Conservation (phyloP, 2,888 invertebrate genomes). For the Protonemura montana region DNA sequence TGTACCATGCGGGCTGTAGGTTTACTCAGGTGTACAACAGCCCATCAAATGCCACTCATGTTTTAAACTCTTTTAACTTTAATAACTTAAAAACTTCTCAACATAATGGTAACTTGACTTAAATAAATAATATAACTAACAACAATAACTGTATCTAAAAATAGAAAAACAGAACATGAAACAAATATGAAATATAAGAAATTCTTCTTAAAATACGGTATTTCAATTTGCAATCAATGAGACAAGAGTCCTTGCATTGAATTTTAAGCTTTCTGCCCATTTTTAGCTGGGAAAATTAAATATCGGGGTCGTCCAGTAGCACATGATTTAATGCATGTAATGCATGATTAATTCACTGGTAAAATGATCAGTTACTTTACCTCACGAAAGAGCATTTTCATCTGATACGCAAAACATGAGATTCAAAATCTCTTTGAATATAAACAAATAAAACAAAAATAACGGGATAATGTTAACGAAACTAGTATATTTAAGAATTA, state of each 20-base stretch:
- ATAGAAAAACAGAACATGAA: background rate
- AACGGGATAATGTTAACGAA: constrained; percentile 2
- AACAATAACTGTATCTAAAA: background rate
- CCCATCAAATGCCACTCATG: background rate
- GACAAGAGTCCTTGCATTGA: background rate
- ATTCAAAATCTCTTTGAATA: background rate
- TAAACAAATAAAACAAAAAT: background rate
- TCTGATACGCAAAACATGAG: background rate
- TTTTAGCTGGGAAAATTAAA: too few relatives aligned
- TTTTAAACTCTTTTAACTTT: background rate
- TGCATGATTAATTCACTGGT: background rate
- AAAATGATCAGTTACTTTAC: background rate
- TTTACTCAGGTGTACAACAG: background rate
- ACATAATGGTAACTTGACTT: constrained; percentile 7
- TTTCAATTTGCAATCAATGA: background rate
- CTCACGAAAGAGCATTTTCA: background rate
- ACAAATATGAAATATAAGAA: too few relatives aligned
- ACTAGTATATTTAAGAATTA: background rate
- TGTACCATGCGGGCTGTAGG: background rate
- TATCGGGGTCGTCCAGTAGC: too few relatives aligned
- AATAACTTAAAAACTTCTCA: background rate
- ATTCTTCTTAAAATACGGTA: too few relatives aligned
- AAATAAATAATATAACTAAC: background rate
- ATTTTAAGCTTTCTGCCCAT: too few relatives aligned
- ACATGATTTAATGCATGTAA: too few relatives aligned